Evolutionary conservation across 2,797 vertebrate species (phyloP).

Genomic region (Rhynchonycteris naso): DNA sequence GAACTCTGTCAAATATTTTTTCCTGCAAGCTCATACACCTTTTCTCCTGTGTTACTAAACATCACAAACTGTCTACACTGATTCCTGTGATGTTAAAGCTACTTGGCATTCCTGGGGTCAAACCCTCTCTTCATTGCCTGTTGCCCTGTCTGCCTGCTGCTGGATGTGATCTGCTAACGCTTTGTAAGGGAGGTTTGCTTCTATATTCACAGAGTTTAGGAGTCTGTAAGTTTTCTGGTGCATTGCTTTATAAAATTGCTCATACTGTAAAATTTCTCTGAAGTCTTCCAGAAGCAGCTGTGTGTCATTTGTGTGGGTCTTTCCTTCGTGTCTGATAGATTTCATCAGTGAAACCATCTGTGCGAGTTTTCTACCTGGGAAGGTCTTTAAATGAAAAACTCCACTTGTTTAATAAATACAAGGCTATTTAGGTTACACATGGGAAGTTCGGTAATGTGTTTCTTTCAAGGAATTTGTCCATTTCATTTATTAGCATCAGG

Average conservation of each 20-base stretch:
- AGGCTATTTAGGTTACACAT: background rate
- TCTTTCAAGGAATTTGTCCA: background rate
- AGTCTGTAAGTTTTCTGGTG: background rate
- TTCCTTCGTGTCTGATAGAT: background rate
- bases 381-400: background rate
- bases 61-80: background rate
- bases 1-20: background rate
- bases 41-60: background rate
- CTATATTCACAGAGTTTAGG: background rate
- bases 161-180: background rate
- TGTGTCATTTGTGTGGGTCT: background rate
- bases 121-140: background rate
- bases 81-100: background rate
- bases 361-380: background rate
- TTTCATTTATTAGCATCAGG: background rate
- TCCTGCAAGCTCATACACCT: background rate
- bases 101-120: background rate
- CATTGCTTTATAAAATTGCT: background rate
- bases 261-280: background rate
- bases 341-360: background rate
- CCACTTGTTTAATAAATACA: background rate
- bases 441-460: background rate
- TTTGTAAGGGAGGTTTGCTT: background rate
- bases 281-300: background rate
- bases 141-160: background rate